Conservation (phyloP, 1,140 invertebrate species). For the Drosophila simulans region DNA sequence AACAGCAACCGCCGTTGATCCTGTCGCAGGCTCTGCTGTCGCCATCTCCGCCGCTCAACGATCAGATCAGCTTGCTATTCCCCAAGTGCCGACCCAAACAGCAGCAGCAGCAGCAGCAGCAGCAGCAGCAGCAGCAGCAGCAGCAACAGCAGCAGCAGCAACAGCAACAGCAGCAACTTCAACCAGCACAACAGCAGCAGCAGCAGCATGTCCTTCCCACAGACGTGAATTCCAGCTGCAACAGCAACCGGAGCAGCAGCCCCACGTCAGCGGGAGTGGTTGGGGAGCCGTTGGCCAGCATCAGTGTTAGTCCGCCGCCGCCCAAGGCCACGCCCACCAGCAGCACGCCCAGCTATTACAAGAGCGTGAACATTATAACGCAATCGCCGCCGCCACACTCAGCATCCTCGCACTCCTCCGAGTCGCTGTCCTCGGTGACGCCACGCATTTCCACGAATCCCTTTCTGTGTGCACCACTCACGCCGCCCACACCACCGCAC, state of each 20-base stretch:
- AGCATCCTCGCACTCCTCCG: conserved; percentile 85
- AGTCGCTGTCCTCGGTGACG: conserved; percentile 84
- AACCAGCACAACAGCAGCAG: conserved; percentile 20
- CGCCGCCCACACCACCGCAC: conserved; percentile 55
- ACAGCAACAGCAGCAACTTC: conserved; percentile 10
- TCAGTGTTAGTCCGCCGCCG: conserved; percentile 15
- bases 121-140: conserved; percentile 52
- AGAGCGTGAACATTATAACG: conserved; percentile 81
- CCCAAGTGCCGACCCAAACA: conserved; percentile 91
- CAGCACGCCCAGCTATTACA: conserved; percentile 72
- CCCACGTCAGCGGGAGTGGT: conserved; percentile 29
- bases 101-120: conserved; percentile 45
- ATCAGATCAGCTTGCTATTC: conserved; percentile 92
- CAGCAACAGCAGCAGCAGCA: conserved; percentile 28
- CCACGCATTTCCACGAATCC: conserved; percentile 84
- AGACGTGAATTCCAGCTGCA: conserved; percentile 38
- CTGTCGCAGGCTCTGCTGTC: conserved; percentile 83
- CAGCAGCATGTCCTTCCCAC: conserved; percentile 27
- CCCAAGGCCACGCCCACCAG: conserved; percentile 28
- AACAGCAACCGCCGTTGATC: conserved; percentile 60
- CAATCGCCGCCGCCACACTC: conserved; percentile 81
- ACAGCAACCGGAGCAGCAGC: conserved; percentile 24
- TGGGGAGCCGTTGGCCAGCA: conserved; percentile 18
- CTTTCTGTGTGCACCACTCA: conserved; percentile 67
- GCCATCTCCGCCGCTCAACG: conserved; percentile 85